These are phyloP conservation scores for Procambarus virginalis DNA, from an alignment of 1,140 invertebrate genomes.

Conservation along the genomic window DNA sequence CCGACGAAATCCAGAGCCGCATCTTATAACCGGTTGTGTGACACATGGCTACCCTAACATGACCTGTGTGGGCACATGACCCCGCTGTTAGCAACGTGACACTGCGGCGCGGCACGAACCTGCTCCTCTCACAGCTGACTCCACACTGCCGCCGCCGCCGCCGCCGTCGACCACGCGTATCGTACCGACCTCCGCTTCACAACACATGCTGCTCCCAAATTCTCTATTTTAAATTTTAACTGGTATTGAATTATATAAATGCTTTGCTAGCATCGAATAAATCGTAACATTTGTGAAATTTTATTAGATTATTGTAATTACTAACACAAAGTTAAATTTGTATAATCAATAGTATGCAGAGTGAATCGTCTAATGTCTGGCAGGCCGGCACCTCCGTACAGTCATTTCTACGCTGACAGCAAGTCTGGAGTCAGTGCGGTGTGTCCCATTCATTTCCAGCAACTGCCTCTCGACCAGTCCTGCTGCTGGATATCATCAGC, in stretches of 20 bases:
- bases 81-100: conserved; percentile 40
- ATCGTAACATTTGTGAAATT: not conserved
- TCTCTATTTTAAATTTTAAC: not conserved
- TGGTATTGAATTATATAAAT: not conserved
- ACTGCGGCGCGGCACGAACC: conserved; percentile 8
- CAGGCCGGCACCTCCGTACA: not conserved
- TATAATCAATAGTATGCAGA: not conserved
- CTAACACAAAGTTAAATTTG: not conserved
- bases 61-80: conserved; percentile 39
- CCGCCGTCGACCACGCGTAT: conserved; percentile 33
- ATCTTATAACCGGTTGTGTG: conserved; percentile 52
- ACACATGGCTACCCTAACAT: conserved; percentile 54
- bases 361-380: not conserved
- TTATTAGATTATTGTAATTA: not conserved
- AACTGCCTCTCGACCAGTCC: no score
- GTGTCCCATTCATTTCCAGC: no score
- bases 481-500: no score
- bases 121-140: conserved; percentile 21
- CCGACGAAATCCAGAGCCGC: conserved; percentile 37
- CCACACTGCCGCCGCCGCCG: conserved; percentile 32
- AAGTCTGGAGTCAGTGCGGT: no score
- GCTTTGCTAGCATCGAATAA: not conserved
- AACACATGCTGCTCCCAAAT: not conserved
- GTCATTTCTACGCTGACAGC: no score
- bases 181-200: not conserved